Conservation (phyloP, 2,113 vertebrate species). For the Calypte anna region DNA sequence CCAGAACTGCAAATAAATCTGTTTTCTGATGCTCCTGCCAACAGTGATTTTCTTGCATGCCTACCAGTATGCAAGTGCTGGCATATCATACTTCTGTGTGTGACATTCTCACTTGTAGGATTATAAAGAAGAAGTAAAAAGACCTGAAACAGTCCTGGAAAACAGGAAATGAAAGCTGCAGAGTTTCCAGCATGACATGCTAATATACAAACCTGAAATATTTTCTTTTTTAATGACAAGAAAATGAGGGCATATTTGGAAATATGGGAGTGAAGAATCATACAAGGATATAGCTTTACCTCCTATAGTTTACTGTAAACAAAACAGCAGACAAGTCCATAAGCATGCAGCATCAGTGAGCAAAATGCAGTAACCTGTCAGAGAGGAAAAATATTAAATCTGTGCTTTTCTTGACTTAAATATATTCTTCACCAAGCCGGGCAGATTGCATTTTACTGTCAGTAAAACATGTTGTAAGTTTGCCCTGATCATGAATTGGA, state of each 20-base stretch:
- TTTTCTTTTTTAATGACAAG: not conserved
- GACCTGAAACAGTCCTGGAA: not conserved
- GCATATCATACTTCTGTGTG: not conserved
- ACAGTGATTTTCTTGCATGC: accelerated
- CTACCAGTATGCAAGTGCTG: not conserved
- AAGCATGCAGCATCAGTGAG: not conserved
- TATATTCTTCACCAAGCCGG: not conserved
- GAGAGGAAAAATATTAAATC: not conserved
- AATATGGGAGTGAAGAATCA: not conserved
- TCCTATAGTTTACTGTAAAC: not conserved
- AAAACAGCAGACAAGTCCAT: not conserved
- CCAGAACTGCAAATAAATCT: not conserved
- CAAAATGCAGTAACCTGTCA: not conserved
- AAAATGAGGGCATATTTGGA: not conserved
- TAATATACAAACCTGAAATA: not conserved
- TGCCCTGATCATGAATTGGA: not conserved
- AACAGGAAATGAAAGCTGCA: not conserved
- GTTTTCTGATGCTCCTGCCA: not conserved
- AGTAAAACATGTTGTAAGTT: not conserved
- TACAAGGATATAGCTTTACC: not conserved
- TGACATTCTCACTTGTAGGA: not conserved
- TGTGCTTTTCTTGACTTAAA: not conserved
- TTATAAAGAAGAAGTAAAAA: not conserved
- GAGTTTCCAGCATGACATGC: not conserved
- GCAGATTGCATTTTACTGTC: not conserved